These are phyloP conservation scores for Scarus forsteni DNA, from an alignment of 2,797 vertebrate species.

Conservation along the genomic window DNA sequence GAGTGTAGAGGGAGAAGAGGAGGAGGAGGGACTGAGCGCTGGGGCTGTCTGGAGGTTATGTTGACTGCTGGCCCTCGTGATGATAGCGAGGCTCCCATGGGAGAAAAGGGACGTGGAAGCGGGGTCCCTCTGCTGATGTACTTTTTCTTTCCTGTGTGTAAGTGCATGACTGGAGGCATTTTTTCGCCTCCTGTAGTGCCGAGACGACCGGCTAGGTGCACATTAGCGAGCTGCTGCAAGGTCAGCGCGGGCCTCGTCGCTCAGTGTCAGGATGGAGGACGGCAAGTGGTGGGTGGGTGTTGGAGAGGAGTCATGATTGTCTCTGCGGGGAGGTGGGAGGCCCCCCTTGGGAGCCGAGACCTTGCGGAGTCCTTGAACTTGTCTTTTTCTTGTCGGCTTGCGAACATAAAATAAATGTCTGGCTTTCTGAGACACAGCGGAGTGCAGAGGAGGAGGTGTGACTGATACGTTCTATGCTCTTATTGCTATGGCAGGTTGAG, in stretches of 20 bases:
- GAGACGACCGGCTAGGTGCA: conserved; percentile 20
- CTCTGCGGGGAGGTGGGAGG: conserved; percentile 34
- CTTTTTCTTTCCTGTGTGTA: background rate
- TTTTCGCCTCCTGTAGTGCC: conserved; percentile 22
- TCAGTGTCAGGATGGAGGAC: conserved; percentile 66
- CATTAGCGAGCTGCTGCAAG: conserved; percentile 64
- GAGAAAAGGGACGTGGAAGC: conserved; percentile 35
- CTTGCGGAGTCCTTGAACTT: conserved; percentile 75
- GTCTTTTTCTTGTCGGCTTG: conserved; percentile 31
- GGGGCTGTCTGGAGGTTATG: conserved; percentile 57
- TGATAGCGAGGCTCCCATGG: conserved; percentile 46
- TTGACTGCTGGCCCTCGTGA: conserved; percentile 65
- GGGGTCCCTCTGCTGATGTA: conserved; percentile 36
- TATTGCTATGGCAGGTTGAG: conserved; percentile 12
- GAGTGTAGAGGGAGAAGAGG: conserved; percentile 19
- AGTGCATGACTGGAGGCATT: conserved; percentile 28
- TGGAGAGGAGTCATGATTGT: conserved; percentile 55
- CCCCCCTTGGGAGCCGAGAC: conserved; percentile 34
- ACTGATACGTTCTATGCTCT: conserved; percentile 12
- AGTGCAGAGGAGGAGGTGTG: conserved; percentile 14
- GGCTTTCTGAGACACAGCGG: conserved; percentile 5
- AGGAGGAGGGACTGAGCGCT: conserved; percentile 40
- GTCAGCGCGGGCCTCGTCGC: conserved; percentile 53
- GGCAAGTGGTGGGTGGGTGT: conserved; percentile 12
- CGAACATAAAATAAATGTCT: conserved; percentile 38